Percentiles rank a stretch among this genome's conserved stretches.
Conservation (phyloP, 2,113 vertebrate species). For the Alethe castanea region DNA sequence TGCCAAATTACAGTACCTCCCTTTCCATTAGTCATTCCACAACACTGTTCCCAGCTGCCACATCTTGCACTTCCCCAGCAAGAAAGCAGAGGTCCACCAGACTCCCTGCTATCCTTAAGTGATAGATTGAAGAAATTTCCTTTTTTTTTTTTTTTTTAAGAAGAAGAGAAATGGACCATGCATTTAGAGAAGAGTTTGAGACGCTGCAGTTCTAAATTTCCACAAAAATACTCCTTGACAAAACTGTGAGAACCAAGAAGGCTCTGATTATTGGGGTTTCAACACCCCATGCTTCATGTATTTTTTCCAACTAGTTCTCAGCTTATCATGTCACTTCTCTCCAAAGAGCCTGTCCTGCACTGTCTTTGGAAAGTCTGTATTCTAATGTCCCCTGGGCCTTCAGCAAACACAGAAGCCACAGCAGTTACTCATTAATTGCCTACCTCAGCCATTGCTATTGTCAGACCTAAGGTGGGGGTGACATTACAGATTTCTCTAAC, state of each 20-base stretch:
- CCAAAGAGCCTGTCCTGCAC: background rate
- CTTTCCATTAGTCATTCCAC: background rate
- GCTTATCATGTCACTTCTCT: background rate
- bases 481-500: background rate
- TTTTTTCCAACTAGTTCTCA: background rate
- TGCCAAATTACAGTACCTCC: background rate
- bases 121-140: background rate
- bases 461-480: background rate
- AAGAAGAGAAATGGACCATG: background rate
- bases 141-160: background rate
- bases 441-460: background rate
- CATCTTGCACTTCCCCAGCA: background rate
- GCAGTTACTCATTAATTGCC: background rate
- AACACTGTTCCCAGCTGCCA: background rate
- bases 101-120: background rate
- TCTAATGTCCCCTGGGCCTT: background rate
- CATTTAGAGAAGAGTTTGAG: background rate
- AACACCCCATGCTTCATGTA: background rate
- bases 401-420: background rate
- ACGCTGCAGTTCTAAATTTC: background rate
- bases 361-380: background rate
- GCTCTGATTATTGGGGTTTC: background rate
- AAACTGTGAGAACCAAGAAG: background rate
- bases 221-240: background rate
- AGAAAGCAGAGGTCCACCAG: background rate